A percentile compares a stretch with the other conserved stretches of the same genome.
phyloP scores from a whole-genome alignment of 37 sponge, comb jelly and placozoan genomes.

The Hormiphora californensis region DNA sequence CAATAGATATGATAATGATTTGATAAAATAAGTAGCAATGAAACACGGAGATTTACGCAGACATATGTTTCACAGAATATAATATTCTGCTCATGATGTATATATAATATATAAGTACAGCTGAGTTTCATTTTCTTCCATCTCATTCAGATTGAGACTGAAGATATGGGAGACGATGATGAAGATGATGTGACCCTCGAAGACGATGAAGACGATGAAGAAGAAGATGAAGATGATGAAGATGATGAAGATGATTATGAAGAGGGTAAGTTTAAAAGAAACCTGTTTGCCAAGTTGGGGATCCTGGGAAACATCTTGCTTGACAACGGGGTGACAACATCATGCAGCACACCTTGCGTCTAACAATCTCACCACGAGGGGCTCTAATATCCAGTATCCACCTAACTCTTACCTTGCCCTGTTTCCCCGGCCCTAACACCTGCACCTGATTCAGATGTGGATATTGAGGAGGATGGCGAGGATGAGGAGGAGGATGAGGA shows the following conservation, averaged over 20 bases:
- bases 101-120: neutral
- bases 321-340: too few species aligned
- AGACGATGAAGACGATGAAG: constrained; percentile 15
- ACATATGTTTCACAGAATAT: too few species aligned
- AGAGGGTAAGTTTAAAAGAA: neutral
- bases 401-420: neutral
- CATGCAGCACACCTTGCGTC: too few species aligned
- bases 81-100: too few species aligned
- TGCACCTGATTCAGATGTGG: neutral
- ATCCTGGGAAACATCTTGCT: too few species aligned
- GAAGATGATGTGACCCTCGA: neutral
- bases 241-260: constrained; percentile 37
- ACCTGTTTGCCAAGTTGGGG: too few species aligned
- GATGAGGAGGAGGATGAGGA: neutral
- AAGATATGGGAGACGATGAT: neutral
- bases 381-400: too few species aligned
- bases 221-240: constrained; percentile 3
- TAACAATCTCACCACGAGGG: too few species aligned
- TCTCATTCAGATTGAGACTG: neutral
- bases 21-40: too few species aligned
- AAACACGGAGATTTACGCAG: too few species aligned
- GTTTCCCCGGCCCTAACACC: neutral
- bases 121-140: neutral
- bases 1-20: too few species aligned
- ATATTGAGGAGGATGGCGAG: constrained; percentile 13